phyloP scores from a whole-genome alignment of 2,113 vertebrate genomes.

The Columba janthina region DNA sequence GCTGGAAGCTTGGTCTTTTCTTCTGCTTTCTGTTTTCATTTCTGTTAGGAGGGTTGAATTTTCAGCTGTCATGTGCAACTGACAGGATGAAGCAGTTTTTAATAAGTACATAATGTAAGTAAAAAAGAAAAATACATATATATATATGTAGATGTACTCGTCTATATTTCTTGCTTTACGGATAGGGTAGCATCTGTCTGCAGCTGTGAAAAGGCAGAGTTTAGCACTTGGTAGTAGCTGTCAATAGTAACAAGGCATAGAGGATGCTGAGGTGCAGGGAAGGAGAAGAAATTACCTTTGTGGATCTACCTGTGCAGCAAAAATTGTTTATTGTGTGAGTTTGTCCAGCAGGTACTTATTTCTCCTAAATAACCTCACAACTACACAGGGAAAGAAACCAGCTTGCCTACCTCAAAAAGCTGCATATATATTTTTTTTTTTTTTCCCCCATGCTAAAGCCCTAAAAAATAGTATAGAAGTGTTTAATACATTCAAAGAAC shows the following conservation, averaged over 20 bases:
- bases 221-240: neutral
- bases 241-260: neutral
- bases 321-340: neutral
- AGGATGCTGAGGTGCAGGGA: neutral
- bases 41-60: neutral
- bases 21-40: rapidly evolving
- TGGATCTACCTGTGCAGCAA: neutral
- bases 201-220: neutral
- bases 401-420: neutral
- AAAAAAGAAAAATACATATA: neutral
- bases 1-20: neutral
- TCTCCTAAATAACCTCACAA: neutral
- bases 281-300: neutral
- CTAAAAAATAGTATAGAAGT: neutral
- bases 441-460: neutral
- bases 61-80: neutral
- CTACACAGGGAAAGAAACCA: neutral
- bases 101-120: rapidly evolving
- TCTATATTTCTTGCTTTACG: neutral
- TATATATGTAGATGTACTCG: neutral
- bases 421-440: neutral
- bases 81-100: neutral
- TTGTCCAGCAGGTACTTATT: neutral
- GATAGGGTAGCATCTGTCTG: neutral
- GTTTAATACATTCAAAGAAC: slow-evolving; percentile 33